These are phyloP conservation scores for Daboia siamensis DNA, from an alignment of 2,113 vertebrate species.

Conservation along the genomic window DNA sequence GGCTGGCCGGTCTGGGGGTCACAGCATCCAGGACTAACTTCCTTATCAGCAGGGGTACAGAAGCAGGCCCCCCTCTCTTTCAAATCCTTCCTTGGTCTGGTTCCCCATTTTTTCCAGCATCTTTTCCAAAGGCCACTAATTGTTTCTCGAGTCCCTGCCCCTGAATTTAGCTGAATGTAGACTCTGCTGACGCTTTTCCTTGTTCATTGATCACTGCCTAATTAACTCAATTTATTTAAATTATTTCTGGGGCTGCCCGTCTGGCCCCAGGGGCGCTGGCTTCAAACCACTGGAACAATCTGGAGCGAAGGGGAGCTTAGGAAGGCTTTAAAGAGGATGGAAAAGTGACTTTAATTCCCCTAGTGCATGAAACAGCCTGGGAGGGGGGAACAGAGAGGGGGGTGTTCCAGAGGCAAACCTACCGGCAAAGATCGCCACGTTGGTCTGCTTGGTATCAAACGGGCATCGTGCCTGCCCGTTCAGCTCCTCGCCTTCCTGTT, in stretches of 20 bases:
- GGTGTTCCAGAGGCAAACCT: not conserved
- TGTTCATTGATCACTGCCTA: not conserved
- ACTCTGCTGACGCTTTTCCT: not conserved
- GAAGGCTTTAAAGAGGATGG: not conserved
- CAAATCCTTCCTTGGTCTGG: not conserved
- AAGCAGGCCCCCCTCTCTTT: not conserved
- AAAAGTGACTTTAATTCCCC: not conserved
- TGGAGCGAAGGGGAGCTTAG: accelerated
- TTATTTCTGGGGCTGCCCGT: not conserved
- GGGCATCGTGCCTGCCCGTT: constrained; percentile 90
- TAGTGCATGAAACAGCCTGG: too few relatives aligned
- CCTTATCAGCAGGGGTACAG: too few relatives aligned
- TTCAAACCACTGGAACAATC: not conserved
- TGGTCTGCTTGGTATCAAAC: constrained; percentile 88
- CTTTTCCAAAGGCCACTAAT: not conserved
- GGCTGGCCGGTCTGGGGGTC: not conserved
- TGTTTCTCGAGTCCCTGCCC: not conserved
- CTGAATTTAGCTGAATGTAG: not conserved
- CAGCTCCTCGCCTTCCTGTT: constrained; percentile 86
- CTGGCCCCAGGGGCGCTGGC: not conserved
- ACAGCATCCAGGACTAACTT: not conserved
- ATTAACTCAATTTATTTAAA: not conserved
- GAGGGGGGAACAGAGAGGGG: not conserved
- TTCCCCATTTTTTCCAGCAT: not conserved
- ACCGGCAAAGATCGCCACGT: constrained; percentile 90